Evolutionary conservation across 2,888 invertebrate genomes (phyloP), one percentile per base, ranked within the genome.

Genomic region (Stegophylla sp.): DNA sequence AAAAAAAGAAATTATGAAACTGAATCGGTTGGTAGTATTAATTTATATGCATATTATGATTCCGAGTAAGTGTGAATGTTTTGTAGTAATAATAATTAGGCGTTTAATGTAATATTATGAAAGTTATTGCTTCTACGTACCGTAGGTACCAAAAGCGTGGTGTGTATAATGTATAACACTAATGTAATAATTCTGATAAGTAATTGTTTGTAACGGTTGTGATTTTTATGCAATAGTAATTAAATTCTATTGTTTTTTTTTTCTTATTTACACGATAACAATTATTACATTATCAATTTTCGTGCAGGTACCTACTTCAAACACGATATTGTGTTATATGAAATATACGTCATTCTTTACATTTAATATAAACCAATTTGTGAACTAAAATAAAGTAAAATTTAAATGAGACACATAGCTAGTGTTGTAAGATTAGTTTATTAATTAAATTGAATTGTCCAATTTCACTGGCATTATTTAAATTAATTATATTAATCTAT

Each of bases 181-280:
- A 59, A 72, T 20, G 43, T n/a, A 13, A 34, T 5, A 34, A 41
- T 71, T 23, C 53, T 71, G 26, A 59, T 53, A 45, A 59, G 23
- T 59, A 45, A 73, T 41, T 53, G 71, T 59, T 23, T 34, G 74
- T 63, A 63, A 74, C 63, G 63, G 74, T 63, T 28, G 48, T 74
- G 63, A 51, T 74, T 74, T 74, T 63, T 63, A 63, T 28, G 61
- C 23, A 63, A 63, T 74, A 20, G 2, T 15, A 7, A 17, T 28
- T 71, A 69, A 67, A n/a, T n/a, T n/a, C 13, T 53, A 9, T 17
- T 23, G 10, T 9, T 20, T 12, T 20, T 20, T 20, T 20, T 23
- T 56, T 56, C 56, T 12, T 20, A 20, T n/a, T n/a, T 20, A 53
- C 3, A 23, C 4, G n/a, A 23, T 56, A 45, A 34, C 45, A 13